Evolutionary conservation across 1,140 invertebrate genomes (phyloP).

Genomic region (Aphis gossypii): DNA sequence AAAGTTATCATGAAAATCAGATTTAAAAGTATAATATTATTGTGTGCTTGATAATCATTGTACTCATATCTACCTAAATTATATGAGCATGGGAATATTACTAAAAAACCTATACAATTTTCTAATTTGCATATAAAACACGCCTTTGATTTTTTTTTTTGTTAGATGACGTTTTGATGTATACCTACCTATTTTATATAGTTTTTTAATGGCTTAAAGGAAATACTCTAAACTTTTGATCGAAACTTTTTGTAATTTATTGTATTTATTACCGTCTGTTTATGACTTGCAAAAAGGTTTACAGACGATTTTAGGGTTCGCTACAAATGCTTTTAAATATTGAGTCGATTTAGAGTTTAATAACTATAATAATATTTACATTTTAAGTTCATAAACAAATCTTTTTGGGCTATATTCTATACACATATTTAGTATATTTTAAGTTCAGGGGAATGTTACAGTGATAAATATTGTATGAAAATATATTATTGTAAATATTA

Average conservation of each 20-base stretch:
- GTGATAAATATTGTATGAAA: neutral
- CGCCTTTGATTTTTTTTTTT: neutral
- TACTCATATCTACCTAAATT: neutral
- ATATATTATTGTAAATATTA: neutral
- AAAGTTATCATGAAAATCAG: neutral
- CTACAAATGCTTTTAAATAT: neutral
- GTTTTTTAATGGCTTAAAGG: neutral
- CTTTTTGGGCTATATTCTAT: too few relatives aligned
- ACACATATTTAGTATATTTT: neutral
- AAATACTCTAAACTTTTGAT: conserved; percentile 21
- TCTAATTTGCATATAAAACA: neutral
- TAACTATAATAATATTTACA: neutral
- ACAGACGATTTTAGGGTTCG: neutral
- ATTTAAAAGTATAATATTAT: neutral
- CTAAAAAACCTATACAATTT: neutral
- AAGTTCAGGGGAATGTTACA: neutral
- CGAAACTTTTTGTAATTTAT: conserved; percentile 21
- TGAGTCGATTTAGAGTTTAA: neutral
- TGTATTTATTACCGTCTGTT: neutral
- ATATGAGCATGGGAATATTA: neutral
- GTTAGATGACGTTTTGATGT: neutral
- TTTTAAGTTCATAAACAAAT: neutral
- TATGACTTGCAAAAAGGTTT: neutral
- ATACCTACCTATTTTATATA: neutral
- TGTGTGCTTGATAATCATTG: neutral